Percentiles rank a stretch among this genome's conserved stretches.
phyloP scores from a whole-genome alignment of 2,888 invertebrate species.

The Himalopsyche anomala region DNA sequence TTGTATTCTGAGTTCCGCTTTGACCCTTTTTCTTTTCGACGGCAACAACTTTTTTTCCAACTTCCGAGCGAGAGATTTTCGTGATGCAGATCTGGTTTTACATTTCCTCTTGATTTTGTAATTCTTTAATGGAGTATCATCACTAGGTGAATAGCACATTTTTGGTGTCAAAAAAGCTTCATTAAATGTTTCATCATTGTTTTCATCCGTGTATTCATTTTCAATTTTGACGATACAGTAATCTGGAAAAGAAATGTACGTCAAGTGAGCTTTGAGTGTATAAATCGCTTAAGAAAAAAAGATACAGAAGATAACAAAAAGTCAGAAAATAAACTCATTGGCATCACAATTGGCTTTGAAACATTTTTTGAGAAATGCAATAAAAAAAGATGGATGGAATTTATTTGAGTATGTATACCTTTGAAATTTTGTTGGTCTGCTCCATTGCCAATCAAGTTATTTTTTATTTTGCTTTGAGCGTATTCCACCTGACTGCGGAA shows the following conservation, averaged over 20 bases:
- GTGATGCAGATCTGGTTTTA: not conserved
- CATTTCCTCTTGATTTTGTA: conserved; percentile 26
- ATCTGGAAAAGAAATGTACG: not conserved
- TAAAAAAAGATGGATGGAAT: no score
- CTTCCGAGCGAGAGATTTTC: not conserved
- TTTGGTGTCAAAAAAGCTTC: conserved; percentile 1
- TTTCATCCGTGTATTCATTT: conserved; percentile 22
- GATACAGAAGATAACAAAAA: no score
- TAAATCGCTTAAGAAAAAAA: no score
- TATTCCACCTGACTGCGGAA: conserved; percentile 17
- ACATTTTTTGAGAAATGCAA: no score
- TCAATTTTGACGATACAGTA: conserved; percentile 7
- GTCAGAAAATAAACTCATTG: no score
- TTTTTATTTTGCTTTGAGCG: conserved; percentile 19
- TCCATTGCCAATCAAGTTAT: not conserved
- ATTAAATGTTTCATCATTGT: conserved; percentile 7
- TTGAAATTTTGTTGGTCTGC: not conserved
- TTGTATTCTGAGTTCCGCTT: not conserved
- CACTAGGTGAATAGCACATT: conserved; percentile 23
- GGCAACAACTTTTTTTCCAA: not conserved
- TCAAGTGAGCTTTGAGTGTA: no score
- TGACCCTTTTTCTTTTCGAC: not conserved
- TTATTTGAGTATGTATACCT: not conserved
- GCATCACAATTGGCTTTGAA: no score
- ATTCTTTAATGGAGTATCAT: conserved; percentile 27